Evolutionary conservation across 1,140 invertebrate genomes (phyloP), one percentile per base, ranked within the genome.

Genomic region (Bombus turneri): DNA sequence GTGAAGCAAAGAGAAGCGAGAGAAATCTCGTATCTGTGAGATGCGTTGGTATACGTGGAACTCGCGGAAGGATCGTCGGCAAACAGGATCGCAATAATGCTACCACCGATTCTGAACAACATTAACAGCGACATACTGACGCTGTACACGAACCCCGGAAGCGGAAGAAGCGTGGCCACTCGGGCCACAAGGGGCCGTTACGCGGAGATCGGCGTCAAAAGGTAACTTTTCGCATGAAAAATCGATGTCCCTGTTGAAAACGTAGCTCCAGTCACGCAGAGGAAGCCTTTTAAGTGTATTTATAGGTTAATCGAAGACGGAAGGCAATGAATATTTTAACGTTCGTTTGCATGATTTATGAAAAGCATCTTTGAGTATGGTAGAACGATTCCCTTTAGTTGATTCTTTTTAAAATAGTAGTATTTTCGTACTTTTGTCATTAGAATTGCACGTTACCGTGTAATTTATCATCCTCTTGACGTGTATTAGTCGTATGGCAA

Each of bases 131-230:
- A 94, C 69, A 94, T 95, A 85, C 85, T 95, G 43, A 94, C 94
- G 53, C 88, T 95, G 82, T 95, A 95, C 88, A 94, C 92, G 73
- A 94, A 91, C 81, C 87, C 93, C 0, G 87, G 86, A 57, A 92
- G 91, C 72, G 92, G 87, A 81, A 93, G 87, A 86, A 93, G 90
- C 41, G 75, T 90, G 75, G 93, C 89, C 22, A 90, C 84, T 28
- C 87, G 91, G 22, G 75, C 88, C 8, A 85, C 89, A 34, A 92
- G 94, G 59, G 92, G 93, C 4, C 92, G 94, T 69, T 95, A 95
- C 86, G 94, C 94, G 18, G 94, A 95, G 87, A 94, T 95, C 69
- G 94, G 94, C 87, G 91, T 94, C 13, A 94, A 93, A 87, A 94
- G 94, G 94, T 95, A 93, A 92, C 15, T 66, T 69, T 75, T 85